phyloP scores from a whole-genome alignment of 2,113 vertebrate species.

The Blennius ocellaris region DNA sequence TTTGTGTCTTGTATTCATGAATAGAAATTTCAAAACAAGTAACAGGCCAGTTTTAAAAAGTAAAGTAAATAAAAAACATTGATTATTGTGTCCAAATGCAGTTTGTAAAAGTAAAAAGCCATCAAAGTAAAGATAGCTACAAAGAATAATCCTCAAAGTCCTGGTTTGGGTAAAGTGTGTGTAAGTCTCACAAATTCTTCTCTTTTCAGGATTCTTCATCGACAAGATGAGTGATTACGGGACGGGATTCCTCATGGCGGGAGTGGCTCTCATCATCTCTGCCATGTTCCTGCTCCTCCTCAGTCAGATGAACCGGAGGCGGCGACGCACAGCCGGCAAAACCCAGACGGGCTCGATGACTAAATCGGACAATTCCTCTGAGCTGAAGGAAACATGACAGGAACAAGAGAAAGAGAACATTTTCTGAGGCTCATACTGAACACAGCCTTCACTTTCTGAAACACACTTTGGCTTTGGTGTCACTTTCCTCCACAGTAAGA shows the following conservation, averaged over 20 bases:
- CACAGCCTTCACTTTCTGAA: too few relatives aligned
- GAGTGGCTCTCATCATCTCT: constrained; percentile 67
- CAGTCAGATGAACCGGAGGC: constrained; percentile 55
- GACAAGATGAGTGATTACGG: constrained; percentile 74
- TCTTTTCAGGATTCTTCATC: constrained; percentile 71
- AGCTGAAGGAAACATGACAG: constrained; percentile 18
- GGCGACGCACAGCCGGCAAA: constrained; percentile 1
- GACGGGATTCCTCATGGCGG: constrained; percentile 71
- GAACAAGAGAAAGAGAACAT: neutral
- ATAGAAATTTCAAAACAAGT: too few relatives aligned
- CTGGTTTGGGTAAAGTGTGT: neutral
- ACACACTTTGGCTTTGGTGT: too few relatives aligned
- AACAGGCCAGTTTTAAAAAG: too few relatives aligned
- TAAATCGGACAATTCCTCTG: neutral
- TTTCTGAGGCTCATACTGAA: too few relatives aligned
- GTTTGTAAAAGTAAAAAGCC: too few relatives aligned
- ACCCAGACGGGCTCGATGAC: neutral
- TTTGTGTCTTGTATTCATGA: too few relatives aligned
- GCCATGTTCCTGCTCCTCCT: constrained; percentile 72
- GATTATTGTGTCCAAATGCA: too few relatives aligned
- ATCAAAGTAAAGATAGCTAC: too few relatives aligned
- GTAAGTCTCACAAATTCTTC: neutral
- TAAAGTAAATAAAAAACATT: too few relatives aligned
- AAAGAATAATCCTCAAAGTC: too few relatives aligned
- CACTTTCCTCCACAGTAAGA: too few relatives aligned